phyloP scores from a whole-genome alignment of 2,888 invertebrate species.

The Nephrotoma guestfalica region DNA sequence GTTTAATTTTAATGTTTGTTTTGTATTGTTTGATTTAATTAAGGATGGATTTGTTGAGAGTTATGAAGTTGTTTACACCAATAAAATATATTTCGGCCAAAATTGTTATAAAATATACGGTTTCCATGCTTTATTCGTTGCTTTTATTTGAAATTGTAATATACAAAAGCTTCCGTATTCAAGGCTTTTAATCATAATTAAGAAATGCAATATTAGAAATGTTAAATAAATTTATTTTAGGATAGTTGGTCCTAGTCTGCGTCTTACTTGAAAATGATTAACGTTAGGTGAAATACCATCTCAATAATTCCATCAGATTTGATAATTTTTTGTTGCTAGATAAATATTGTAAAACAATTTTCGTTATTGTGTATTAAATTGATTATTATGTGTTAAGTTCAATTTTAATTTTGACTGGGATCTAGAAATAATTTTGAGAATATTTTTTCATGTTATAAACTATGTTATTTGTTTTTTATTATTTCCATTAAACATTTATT shows the following conservation, averaged over 20 bases:
- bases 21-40: background rate
- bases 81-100: background rate
- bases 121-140: background rate
- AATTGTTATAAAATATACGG: background rate
- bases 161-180: background rate
- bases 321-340: background rate
- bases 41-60: background rate
- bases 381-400: background rate
- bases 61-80: too few relatives aligned
- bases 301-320: background rate
- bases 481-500: background rate
- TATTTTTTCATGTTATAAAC: background rate
- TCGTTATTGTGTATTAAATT: background rate
- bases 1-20: background rate
- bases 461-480: background rate
- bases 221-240: background rate
- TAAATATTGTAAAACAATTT: background rate
- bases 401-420: background rate
- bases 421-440: background rate
- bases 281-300: background rate
- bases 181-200: background rate
- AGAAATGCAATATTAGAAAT: background rate
- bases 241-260: background rate
- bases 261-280: background rate
- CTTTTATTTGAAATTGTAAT: background rate